A percentile compares a stretch with the other conserved stretches of the same genome.
These are phyloP conservation scores for Clunio marinus DNA, from an alignment of 2,888 invertebrate species.

Conservation along the genomic window DNA sequence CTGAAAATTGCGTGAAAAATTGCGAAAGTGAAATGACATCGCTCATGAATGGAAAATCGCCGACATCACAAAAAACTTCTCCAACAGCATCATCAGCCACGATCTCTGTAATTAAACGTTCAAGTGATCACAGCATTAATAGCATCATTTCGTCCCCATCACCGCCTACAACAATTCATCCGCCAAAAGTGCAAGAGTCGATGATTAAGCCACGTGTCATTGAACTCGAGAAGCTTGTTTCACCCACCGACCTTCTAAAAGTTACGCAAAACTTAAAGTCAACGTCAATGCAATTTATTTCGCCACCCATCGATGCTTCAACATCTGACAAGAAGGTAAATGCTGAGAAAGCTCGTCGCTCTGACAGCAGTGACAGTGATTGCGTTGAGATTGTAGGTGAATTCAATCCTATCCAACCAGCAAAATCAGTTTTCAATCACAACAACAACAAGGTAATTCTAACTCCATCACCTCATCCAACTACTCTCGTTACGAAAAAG, in stretches of 20 bases:
- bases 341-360: background rate
- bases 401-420: constrained; percentile 41
- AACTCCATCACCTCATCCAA: background rate
- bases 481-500: constrained; percentile 2
- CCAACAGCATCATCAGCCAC: background rate
- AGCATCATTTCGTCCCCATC: constrained; percentile 44
- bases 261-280: background rate
- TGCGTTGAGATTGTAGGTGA: constrained; percentile 49
- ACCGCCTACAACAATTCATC: constrained; percentile 40
- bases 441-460: background rate
- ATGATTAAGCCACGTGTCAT: background rate
- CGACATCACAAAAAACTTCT: background rate
- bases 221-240: constrained; percentile 9
- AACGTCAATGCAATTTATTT: background rate
- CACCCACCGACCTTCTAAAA: constrained; percentile 11
- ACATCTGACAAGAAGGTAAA: background rate
- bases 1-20: constrained; percentile 6
- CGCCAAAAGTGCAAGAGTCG: background rate
- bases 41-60: background rate
- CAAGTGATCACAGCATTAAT: constrained; percentile 48
- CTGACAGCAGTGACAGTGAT: constrained; percentile 49
- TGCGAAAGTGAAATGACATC: background rate
- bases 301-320: background rate
- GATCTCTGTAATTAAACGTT: constrained; percentile 22
- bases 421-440: background rate